Percentiles rank a stretch among this genome's conserved stretches.
Evolutionary conservation across 2,797 vertebrate species (phyloP).

Genomic region (Ctenopoma kingsleyae): DNA sequence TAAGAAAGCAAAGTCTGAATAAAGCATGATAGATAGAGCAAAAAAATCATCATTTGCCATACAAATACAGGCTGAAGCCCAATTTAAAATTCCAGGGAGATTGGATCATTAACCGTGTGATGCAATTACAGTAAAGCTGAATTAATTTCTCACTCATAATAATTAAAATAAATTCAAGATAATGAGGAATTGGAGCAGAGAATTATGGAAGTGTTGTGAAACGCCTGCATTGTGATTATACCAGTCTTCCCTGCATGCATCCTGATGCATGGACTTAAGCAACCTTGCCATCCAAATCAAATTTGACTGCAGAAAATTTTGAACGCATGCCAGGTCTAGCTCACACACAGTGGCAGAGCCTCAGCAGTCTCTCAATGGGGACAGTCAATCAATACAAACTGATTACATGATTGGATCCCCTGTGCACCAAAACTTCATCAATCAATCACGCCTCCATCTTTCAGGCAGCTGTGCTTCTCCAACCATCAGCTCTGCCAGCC

Average conservation of each 20-base stretch:
- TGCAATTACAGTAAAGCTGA: constrained; percentile 69
- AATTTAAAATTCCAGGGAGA: constrained; percentile 58
- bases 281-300: constrained; percentile 57
- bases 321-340: constrained; percentile 57
- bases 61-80: constrained; percentile 57
- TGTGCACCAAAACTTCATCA: constrained; percentile 77
- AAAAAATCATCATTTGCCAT: constrained; percentile 48
- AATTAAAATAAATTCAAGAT: constrained; percentile 65
- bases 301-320: constrained; percentile 62
- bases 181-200: constrained; percentile 54
- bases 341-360: constrained; percentile 44
- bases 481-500: constrained; percentile 42
- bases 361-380: constrained; percentile 71
- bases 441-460: constrained; percentile 77
- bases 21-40: constrained; percentile 15
- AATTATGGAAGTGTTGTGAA: constrained; percentile 25
- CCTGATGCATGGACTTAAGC: constrained; percentile 24
- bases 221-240: constrained; percentile 44
- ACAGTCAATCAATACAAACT: constrained; percentile 81
- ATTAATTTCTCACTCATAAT: constrained; percentile 65
- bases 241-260: constrained; percentile 32
- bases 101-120: constrained; percentile 64
- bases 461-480: constrained; percentile 68
- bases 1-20: constrained; percentile 33
- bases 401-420: constrained; percentile 84